Evolutionary conservation across 2,888 invertebrate genomes (phyloP).

Genomic region (Perizoma affinitatum): DNA sequence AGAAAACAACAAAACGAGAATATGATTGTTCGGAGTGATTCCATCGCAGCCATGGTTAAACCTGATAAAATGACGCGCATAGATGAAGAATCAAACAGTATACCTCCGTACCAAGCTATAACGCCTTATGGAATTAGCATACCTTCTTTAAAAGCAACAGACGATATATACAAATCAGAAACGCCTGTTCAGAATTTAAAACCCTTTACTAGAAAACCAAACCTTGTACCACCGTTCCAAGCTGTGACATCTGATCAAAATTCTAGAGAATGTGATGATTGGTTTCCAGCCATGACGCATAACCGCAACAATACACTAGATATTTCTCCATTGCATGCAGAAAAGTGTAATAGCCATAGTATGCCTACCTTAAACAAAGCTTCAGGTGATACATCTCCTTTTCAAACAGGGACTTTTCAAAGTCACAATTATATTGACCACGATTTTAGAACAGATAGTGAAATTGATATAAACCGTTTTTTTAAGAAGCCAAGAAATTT

Average conservation of each 20-base stretch:
- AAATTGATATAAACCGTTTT: conserved; percentile 4
- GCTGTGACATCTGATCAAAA: neutral
- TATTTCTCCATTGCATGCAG: neutral
- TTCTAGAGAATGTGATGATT: neutral
- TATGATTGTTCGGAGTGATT: conserved; percentile 4
- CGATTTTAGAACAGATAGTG: conserved; percentile 12
- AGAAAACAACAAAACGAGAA: conserved; percentile 5
- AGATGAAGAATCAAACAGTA: neutral
- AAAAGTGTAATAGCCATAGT: neutral
- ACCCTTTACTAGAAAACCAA: neutral
- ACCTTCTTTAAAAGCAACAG: neutral
- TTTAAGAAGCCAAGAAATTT: conserved; percentile 38
- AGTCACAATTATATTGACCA: conserved; percentile 51
- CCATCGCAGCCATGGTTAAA: conserved; percentile 15
- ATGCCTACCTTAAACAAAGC: neutral
- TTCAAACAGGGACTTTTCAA: conserved; percentile 39
- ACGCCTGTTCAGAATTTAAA: neutral
- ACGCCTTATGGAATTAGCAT: neutral
- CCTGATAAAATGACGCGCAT: neutral
- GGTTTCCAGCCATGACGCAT: no score
- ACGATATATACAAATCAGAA: neutral
- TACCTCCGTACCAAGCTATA: neutral
- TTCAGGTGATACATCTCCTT: neutral
- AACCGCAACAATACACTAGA: no score
- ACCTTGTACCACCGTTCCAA: neutral